Conservation (phyloP, 2,888 invertebrate genomes). For the Sthenelais limicola region DNA sequence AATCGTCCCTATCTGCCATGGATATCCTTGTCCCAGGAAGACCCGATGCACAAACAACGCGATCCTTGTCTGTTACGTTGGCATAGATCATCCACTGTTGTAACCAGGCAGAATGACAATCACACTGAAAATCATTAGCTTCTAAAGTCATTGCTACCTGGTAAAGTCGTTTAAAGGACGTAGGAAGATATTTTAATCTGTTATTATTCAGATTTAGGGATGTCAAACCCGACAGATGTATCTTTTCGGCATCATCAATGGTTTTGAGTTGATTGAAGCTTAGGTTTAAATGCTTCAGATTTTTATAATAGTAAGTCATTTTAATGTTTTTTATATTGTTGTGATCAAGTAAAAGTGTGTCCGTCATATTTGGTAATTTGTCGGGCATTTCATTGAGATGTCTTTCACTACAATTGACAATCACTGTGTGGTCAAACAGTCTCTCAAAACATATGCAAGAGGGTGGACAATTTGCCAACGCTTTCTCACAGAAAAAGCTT, state of each 20-base stretch:
- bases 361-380: background rate
- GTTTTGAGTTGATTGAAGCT: background rate
- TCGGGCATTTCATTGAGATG: background rate
- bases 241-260: background rate
- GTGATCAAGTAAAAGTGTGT: background rate
- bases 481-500: background rate
- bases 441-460: background rate
- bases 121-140: conserved; percentile 5
- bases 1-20: background rate
- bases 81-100: background rate
- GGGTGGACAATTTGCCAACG: background rate
- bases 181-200: background rate
- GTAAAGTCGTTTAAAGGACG: background rate
- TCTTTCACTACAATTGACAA: conserved; percentile 1
- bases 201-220: background rate
- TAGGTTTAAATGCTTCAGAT: background rate
- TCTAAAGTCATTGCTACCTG: background rate
- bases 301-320: background rate
- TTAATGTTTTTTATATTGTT: background rate
- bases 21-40: background rate
- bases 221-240: background rate
- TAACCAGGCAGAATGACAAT: conserved; percentile 9
- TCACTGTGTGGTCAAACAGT: background rate
- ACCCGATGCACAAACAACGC: conserved; percentile 5
- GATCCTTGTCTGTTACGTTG: background rate